Conservation (phyloP, 2,888 invertebrate genomes). For the Tipula vernalis region DNA sequence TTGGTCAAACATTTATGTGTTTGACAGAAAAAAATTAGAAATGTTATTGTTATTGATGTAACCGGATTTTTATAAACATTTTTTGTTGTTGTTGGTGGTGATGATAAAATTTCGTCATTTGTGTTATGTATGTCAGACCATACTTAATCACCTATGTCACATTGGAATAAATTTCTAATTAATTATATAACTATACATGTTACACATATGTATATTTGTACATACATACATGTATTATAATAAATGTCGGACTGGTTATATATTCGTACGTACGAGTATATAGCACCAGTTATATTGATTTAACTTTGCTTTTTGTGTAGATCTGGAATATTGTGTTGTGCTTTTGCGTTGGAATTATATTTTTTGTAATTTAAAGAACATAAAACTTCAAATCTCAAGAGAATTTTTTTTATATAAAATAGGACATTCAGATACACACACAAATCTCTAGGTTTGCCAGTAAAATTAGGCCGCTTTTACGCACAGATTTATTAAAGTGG, state of each 20-base stretch:
- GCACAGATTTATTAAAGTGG: not conserved
- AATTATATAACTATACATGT: not conserved
- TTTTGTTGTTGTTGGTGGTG: not conserved
- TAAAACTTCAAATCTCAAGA: not conserved
- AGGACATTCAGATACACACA: not conserved
- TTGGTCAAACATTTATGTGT: slow-evolving; percentile 8
- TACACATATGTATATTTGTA: not conserved
- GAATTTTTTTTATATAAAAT: not conserved
- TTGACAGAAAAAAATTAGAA: not conserved
- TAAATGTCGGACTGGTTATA: not conserved
- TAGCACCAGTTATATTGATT: not conserved
- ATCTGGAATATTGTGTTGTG: not conserved
- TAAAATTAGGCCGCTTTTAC: not conserved
- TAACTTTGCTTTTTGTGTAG: not conserved
- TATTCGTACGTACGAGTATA: not conserved
- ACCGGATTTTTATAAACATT: not conserved
- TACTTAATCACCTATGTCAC: not conserved
- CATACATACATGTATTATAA: not conserved
- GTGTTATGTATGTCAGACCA: not conserved
- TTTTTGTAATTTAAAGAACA: not conserved
- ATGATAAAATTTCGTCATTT: not conserved
- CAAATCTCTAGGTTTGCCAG: not conserved
- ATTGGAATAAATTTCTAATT: not conserved
- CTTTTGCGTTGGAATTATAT: not conserved
- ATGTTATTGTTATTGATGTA: not conserved